Evolutionary conservation across 2,113 vertebrate species (phyloP).

Genomic region (Regulus satrapa): DNA sequence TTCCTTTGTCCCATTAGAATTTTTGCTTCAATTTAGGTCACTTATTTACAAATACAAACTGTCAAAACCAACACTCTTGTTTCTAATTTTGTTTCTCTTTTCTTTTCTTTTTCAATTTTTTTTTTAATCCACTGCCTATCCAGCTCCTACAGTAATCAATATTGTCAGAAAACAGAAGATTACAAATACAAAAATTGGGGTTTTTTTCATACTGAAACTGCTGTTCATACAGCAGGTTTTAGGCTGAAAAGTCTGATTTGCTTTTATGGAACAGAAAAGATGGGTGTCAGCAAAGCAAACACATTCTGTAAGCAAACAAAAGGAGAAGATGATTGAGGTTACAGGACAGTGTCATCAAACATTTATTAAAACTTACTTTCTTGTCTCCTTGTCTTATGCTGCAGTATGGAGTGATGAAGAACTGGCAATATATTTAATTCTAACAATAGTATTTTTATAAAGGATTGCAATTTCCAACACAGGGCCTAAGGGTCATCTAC

Average conservation of each 20-base stretch:
- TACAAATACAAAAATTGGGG: not conserved
- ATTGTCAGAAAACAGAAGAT: not conserved
- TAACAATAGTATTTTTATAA: slow-evolving; percentile 38
- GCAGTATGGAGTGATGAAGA: not conserved
- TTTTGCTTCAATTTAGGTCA: slow-evolving; percentile 64
- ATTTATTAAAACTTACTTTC: slow-evolving; percentile 40
- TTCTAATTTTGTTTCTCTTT: not conserved
- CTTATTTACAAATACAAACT: slow-evolving; percentile 62
- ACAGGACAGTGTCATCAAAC: not conserved
- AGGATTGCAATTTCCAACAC: slow-evolving; percentile 41
- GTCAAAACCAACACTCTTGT: slow-evolving; percentile 9
- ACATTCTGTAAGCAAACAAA: not conserved
- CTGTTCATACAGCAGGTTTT: slow-evolving; percentile 23
- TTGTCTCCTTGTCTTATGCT: not conserved
- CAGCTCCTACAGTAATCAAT: slow-evolving; percentile 23
- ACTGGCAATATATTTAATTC: slow-evolving; percentile 45
- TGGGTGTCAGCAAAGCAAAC: slow-evolving; percentile 29
- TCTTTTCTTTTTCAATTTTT: too few relatives aligned
- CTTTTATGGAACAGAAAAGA: slow-evolving; percentile 47
- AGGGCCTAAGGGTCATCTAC: slow-evolving; percentile 7
- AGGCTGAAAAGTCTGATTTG: slow-evolving; percentile 56
- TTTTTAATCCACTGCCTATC: not conserved
- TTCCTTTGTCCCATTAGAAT: slow-evolving; percentile 50
- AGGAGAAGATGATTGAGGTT: not conserved
- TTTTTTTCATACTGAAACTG: not conserved